Conservation (phyloP, 2,113 vertebrate genomes). For the Pavo muticus region DNA sequence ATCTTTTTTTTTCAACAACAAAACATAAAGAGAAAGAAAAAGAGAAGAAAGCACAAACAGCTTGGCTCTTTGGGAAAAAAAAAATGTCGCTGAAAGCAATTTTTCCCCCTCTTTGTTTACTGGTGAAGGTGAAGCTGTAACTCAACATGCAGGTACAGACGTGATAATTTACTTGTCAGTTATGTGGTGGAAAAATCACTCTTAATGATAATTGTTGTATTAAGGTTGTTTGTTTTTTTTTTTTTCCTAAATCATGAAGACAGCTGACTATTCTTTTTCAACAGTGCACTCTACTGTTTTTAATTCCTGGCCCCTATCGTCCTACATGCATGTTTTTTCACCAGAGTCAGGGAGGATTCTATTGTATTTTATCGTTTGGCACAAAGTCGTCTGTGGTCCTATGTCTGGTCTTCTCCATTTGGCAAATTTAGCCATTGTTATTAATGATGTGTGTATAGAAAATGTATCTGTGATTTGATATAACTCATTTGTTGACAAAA, state of each 20-base stretch:
- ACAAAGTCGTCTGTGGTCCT: neutral
- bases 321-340: neutral
- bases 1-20: neutral
- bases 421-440: neutral
- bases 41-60: conserved; percentile 31
- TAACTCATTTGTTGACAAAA: neutral
- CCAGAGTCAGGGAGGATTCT: neutral
- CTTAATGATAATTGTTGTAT: conserved; percentile 59
- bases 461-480: neutral
- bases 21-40: conserved; percentile 45
- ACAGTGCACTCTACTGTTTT: conserved; percentile 46
- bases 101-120: conserved; percentile 25
- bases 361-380: neutral
- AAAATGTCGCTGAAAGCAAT: conserved; percentile 47
- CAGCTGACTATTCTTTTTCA: conserved; percentile 45
- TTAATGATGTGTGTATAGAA: neutral
- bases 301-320: conserved; percentile 21
- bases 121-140: conserved; percentile 49
- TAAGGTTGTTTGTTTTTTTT: neutral
- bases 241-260: neutral
- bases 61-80: conserved; percentile 33
- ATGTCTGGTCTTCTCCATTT: neutral
- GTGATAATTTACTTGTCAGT: conserved; percentile 56
- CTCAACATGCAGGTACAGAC: conserved; percentile 60
- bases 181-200: conserved; percentile 37